Conservation (phyloP, 2,113 vertebrate species). For the Phoxinus phoxinus region DNA sequence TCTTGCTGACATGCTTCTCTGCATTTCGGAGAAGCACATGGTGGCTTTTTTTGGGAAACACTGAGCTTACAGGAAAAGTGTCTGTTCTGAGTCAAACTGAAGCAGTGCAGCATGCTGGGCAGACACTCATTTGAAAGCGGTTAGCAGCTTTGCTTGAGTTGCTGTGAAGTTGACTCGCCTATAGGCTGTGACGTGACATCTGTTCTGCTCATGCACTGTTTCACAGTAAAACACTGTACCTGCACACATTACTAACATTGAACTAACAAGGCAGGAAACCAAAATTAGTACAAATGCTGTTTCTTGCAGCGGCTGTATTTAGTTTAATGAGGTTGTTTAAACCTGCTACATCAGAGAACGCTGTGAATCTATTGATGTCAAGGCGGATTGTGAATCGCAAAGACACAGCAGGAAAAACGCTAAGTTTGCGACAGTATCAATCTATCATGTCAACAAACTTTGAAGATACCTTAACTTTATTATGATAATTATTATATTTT, state of each 20-base stretch:
- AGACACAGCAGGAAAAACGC: not conserved
- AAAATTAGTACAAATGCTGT: not conserved
- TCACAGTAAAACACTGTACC: too few species aligned
- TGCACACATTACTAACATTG: not conserved
- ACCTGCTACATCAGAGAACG: not conserved
- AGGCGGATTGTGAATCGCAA: not conserved
- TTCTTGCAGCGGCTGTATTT: not conserved
- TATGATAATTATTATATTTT: too few species aligned
- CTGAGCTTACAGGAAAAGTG: not conserved
- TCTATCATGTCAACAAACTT: not conserved
- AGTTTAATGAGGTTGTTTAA: not conserved
- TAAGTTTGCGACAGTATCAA: not conserved
- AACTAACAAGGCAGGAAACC: not conserved
- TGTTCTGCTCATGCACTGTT: not conserved
- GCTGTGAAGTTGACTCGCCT: not conserved
- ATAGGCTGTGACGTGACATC: constrained; percentile 7
- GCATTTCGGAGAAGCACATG: constrained; percentile 1
- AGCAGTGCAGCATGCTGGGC: not conserved
- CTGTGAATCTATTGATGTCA: not conserved
- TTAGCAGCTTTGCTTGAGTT: not conserved
- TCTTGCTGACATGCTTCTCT: constrained; percentile 25
- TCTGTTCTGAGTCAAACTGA: not conserved
- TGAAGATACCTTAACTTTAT: too few species aligned
- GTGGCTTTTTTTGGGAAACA: not conserved
- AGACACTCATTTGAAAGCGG: not conserved